Conservation (phyloP, 2,113 vertebrate species). For the Rhagologus leucostigma region DNA sequence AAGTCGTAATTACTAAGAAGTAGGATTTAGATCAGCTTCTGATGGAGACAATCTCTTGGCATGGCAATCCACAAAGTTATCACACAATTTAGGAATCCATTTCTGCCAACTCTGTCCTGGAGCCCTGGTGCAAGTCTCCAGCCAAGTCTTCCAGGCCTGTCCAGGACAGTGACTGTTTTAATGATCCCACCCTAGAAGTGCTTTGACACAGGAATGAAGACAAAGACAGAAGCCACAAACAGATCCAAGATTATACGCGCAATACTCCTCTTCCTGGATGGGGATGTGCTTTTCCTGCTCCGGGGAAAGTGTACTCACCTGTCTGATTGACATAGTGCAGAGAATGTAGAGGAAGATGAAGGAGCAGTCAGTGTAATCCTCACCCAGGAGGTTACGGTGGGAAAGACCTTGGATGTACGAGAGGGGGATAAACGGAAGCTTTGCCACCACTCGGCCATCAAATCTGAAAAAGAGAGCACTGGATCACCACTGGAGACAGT, state of each 20-base stretch:
- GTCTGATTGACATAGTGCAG: constrained; percentile 98
- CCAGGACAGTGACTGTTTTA: not conserved
- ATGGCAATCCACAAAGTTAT: not conserved
- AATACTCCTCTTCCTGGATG: not conserved
- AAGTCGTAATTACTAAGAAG: not conserved
- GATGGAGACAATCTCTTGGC: not conserved
- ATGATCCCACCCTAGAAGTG: not conserved
- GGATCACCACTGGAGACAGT: not conserved
- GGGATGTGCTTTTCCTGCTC: not conserved
- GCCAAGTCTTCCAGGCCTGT: not conserved
- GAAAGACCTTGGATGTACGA: constrained; percentile 98
- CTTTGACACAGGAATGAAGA: not conserved
- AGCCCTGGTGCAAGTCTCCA: not conserved
- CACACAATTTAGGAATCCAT: not conserved
- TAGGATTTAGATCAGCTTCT: not conserved
- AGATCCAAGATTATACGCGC: not conserved
- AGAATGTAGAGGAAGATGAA: constrained; percentile 99
- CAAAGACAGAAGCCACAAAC: not conserved
- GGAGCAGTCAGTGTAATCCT: constrained; percentile 97
- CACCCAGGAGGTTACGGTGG: constrained; percentile 93
- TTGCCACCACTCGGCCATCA: constrained; percentile 95
- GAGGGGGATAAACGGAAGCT: constrained; percentile 91
- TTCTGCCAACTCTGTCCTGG: not conserved
- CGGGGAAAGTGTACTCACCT: constrained; percentile 73
- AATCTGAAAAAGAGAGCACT: constrained; percentile 78